A percentile compares a stretch with the other conserved stretches of the same genome.
phyloP scores from a whole-genome alignment of 2,797 vertebrate genomes.

The Pampus argenteus region DNA sequence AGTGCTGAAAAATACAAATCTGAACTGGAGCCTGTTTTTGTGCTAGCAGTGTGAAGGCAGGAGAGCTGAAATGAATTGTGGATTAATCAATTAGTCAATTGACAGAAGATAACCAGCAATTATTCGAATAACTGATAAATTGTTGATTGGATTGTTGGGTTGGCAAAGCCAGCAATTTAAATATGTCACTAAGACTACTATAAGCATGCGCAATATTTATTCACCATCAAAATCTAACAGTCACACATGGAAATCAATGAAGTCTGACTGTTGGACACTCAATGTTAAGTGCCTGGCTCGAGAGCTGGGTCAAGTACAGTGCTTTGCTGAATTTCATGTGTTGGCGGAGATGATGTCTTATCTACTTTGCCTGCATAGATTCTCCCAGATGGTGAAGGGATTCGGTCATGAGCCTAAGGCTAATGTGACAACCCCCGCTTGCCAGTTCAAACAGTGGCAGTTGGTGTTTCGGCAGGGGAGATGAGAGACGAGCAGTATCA shows the following conservation, averaged over 20 bases:
- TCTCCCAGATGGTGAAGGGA: slow-evolving; percentile 20
- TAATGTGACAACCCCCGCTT: slow-evolving; percentile 14
- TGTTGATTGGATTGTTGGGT: neutral
- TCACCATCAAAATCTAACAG: neutral
- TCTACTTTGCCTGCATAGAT: slow-evolving; percentile 27
- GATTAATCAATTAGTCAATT: neutral
- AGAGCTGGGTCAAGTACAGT: slow-evolving; percentile 33
- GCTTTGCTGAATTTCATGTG: slow-evolving; percentile 18
- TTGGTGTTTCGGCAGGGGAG: slow-evolving; percentile 29
- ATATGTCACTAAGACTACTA: neutral
- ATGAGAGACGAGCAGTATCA: slow-evolving; percentile 20
- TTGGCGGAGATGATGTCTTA: slow-evolving; percentile 21
- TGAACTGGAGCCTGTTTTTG: neutral
- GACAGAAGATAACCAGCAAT: slow-evolving; percentile 7
- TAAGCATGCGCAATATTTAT: neutral
- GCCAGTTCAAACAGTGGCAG: slow-evolving; percentile 40
- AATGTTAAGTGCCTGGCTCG: slow-evolving; percentile 34
- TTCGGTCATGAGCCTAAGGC: slow-evolving; percentile 33
- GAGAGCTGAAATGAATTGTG: neutral
- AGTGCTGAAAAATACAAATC: neutral
- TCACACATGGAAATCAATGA: neutral
- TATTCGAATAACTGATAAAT: neutral
- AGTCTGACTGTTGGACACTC: neutral
- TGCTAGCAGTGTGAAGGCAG: neutral
- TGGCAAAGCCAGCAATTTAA: neutral